phyloP scores from a whole-genome alignment of 2,113 vertebrate species.

The Cyprinodon variegatus region DNA sequence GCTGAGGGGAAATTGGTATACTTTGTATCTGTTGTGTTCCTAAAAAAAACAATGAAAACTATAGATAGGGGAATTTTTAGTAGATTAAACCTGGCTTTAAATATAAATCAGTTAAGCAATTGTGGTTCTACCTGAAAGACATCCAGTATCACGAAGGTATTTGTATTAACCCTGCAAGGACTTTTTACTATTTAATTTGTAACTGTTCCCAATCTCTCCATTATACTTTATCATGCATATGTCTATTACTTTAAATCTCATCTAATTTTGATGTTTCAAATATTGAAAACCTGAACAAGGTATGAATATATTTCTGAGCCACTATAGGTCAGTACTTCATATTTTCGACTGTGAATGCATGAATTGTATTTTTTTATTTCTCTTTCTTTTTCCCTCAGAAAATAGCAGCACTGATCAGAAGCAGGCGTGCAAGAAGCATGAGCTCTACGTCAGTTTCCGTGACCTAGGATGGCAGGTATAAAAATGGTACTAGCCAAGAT shows the following conservation, averaged over 20 bases:
- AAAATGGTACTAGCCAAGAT: slow-evolving; percentile 3
- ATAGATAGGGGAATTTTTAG: no score
- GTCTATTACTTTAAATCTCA: background rate
- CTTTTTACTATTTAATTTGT: no score
- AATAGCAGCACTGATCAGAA: slow-evolving; percentile 93
- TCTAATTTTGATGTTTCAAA: background rate
- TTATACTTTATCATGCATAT: background rate
- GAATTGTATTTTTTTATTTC: slow-evolving; percentile 25
- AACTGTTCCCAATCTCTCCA: background rate
- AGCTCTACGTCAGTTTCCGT: slow-evolving; percentile 96
- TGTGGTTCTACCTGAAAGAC: no score
- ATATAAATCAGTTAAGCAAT: no score
- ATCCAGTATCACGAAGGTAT: no score
- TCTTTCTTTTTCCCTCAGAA: slow-evolving; percentile 76
- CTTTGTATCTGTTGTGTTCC: background rate
- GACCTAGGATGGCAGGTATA: slow-evolving; percentile 97
- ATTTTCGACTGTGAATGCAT: slow-evolving; percentile 31
- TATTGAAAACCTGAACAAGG: background rate
- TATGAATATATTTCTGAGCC: background rate
- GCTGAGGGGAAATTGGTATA: background rate
- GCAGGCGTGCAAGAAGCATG: slow-evolving; percentile 96
- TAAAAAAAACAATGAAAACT: no score
- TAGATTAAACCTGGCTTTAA: no score
- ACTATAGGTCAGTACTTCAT: background rate
- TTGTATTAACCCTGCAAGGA: no score